A percentile compares a stretch with the other conserved stretches of the same genome.
These are phyloP conservation scores for Corythoichthys haematopterus DNA, from an alignment of 2,113 vertebrate genomes.

Conservation along the genomic window DNA sequence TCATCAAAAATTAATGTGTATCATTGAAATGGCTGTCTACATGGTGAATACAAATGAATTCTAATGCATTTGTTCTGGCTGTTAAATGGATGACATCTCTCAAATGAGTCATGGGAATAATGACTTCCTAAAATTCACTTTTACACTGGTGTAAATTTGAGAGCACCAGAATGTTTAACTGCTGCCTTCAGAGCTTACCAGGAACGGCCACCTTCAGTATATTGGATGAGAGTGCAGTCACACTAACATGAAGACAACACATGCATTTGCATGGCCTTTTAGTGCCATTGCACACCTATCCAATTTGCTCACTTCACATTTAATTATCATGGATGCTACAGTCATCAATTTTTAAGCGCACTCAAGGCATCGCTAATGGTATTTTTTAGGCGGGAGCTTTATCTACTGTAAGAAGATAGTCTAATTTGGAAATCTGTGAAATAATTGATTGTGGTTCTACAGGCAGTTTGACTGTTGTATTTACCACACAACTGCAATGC, in stretches of 20 bases:
- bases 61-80: neutral
- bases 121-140: constrained; percentile 47
- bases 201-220: constrained; percentile 31
- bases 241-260: constrained; percentile 18
- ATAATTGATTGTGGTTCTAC: constrained; percentile 54
- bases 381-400: constrained; percentile 59
- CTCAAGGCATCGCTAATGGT: constrained; percentile 62
- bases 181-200: constrained; percentile 53
- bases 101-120: constrained; percentile 49
- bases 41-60: neutral
- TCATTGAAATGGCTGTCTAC: neutral
- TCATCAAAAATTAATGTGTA: neutral
- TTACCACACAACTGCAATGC: constrained; percentile 52
- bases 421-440: constrained; percentile 55
- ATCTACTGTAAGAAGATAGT: constrained; percentile 62
- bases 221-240: constrained; percentile 24
- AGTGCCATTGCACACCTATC: constrained; percentile 23
- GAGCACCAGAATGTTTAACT: constrained; percentile 32
- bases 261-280: constrained; percentile 11
- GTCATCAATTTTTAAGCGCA: constrained; percentile 61
- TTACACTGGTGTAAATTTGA: constrained; percentile 25
- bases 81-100: constrained; percentile 5
- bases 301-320: constrained; percentile 48
- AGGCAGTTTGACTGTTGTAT: constrained; percentile 54
- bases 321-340: constrained; percentile 60